A percentile compares a stretch with the other conserved stretches of the same genome.
Conservation (phyloP, 2,888 invertebrate genomes). For the Bruchidius siliquastri region DNA sequence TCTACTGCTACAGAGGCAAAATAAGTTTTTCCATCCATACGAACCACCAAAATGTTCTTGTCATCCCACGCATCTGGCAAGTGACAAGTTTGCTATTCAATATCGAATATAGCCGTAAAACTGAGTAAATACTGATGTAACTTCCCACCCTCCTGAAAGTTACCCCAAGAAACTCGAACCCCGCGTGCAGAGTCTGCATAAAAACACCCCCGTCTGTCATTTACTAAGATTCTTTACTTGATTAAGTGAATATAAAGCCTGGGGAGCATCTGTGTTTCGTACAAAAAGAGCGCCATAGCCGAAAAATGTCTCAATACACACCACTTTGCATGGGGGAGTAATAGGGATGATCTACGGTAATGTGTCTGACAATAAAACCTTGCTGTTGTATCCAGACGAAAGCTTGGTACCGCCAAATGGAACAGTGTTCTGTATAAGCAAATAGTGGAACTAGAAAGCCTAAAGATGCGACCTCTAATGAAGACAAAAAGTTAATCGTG, state of each 20-base stretch:
- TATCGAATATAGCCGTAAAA: not conserved
- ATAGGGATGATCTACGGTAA: not conserved
- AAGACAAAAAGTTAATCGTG: too few relatives aligned
- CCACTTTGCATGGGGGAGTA: not conserved
- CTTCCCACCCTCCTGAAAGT: not conserved
- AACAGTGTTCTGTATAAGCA: not conserved
- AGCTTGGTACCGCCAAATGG: not conserved
- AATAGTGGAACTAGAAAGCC: not conserved
- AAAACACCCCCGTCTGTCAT: not conserved
- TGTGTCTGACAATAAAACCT: not conserved
- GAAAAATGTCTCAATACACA: not conserved
- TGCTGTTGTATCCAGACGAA: not conserved
- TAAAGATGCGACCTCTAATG: too few relatives aligned
- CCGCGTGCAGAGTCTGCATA: not conserved
- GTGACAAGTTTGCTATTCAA: not conserved
- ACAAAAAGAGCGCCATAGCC: not conserved
- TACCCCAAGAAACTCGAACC: not conserved
- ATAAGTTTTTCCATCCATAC: too few relatives aligned
- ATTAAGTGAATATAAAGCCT: slow-evolving; percentile 5
- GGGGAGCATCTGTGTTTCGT: not conserved
- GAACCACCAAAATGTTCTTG: not conserved
- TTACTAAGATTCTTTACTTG: slow-evolving; percentile 2
- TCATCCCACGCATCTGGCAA: not conserved
- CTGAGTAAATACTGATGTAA: not conserved
- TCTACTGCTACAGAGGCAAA: too few relatives aligned